Evolutionary conservation across 2,113 vertebrate genomes (phyloP).

Genomic region (Myocastor coypus): DNA sequence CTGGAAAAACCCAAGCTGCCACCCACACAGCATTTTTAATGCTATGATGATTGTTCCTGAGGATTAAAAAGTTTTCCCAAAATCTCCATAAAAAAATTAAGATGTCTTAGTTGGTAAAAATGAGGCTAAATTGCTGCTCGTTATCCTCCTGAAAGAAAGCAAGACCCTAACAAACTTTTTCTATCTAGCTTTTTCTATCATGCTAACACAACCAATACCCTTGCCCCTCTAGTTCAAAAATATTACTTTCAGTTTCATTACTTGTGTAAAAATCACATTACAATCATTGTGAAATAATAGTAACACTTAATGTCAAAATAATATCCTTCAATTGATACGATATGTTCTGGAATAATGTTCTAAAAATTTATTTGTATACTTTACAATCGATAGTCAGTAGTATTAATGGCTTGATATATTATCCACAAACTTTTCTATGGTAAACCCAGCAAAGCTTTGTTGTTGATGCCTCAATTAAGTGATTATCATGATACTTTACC

Average conservation of each 20-base stretch:
- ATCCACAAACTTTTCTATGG: slow-evolving; percentile 40
- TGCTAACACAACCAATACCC: neutral
- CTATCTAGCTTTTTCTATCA: slow-evolving; percentile 39
- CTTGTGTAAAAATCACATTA: slow-evolving; percentile 50
- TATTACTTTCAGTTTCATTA: slow-evolving; percentile 29
- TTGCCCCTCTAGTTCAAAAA: neutral
- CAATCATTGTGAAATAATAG: neutral
- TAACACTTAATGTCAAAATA: slow-evolving; percentile 64
- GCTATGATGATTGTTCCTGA: neutral
- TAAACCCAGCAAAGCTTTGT: neutral
- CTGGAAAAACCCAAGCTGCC: neutral
- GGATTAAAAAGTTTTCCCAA: slow-evolving; percentile 7
- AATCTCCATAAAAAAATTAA: slow-evolving; percentile 46
- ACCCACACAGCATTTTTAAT: neutral
- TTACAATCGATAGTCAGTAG: slow-evolving; percentile 68
- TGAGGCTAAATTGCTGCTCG: neutral
- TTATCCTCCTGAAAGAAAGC: neutral
- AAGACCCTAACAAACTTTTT: neutral
- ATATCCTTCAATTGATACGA: slow-evolving; percentile 62
- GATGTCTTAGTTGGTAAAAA: neutral
- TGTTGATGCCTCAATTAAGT: slow-evolving; percentile 66
- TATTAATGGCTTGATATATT: slow-evolving; percentile 76
- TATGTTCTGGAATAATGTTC: slow-evolving; percentile 59
- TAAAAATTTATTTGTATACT: slow-evolving; percentile 68
- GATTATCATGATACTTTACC: slow-evolving; percentile 73